Evolutionary conservation across 2,888 invertebrate species (phyloP), one percentile per base, ranked within the genome.

Genomic region (Melolontha melolontha): DNA sequence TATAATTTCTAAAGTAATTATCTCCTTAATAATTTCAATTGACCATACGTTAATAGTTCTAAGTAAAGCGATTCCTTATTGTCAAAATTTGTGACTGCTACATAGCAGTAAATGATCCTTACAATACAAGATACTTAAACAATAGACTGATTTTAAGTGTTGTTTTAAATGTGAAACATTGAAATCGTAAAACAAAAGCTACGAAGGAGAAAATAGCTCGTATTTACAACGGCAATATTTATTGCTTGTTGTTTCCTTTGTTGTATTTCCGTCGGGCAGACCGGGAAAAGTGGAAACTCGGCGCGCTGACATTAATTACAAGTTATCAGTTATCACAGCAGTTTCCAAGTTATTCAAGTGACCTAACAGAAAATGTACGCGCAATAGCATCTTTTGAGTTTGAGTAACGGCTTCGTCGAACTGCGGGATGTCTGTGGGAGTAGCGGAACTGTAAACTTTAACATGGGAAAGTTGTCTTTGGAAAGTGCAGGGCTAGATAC

Each of bases 221-320:
- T 39, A 54, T 54, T 54, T 54, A 54, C 54, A 54, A 39, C 39
- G 11, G 39, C 40, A 34, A 34, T 17, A 54, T 54, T 54, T 54
- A 54, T 54, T 54, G 14, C 54, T 54, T 34, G 39, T 10, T 54
- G 54, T 34, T 54, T 54, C 54, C 54, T 40, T 63, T 63, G 49
- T 50, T 40, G 49, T 49, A 47, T 63, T 63, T 63, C 34, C 34
- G 34, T 34, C 34, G 34, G 34, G 34, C 34, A 8, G 6, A 34
- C 49, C 39, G 29, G 34, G 62, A 34, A 22, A 49, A 49, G 8
- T 50, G 49, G 55, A 40, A 41, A 41, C 42, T 17, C 64, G 39
- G n/a, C 67, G 41, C 27, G 49, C 34, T 17, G 57, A 71, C 71
- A 72, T 74, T 74, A 74, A 74, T 74, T 74, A 72, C 68, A 74